These are phyloP conservation scores for Gorsachius magnificus DNA, from an alignment of 2,797 vertebrate genomes.

Conservation along the genomic window DNA sequence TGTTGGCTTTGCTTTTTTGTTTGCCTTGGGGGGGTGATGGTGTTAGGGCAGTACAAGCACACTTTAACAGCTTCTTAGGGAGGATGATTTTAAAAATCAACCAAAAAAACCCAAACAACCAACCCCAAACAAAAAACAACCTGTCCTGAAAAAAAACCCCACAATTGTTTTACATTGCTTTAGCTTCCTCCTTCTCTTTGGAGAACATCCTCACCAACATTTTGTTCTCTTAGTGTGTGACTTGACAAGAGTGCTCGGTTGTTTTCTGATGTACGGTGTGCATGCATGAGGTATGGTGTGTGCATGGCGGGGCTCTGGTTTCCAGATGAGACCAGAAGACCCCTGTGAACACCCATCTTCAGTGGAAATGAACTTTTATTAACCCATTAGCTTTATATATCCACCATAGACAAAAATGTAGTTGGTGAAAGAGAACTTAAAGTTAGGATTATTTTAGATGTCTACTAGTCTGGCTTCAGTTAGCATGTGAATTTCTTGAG, in stretches of 20 bases:
- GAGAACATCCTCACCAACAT: neutral
- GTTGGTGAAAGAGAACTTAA: neutral
- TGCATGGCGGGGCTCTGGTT: neutral
- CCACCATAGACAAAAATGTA: neutral
- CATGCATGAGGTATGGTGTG: neutral
- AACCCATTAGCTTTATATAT: neutral
- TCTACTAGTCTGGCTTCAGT: neutral
- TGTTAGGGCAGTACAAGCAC: neutral
- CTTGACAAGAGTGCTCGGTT: neutral
- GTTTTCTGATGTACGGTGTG: fast-evolving
- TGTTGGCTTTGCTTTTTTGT: neutral
- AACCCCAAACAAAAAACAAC: neutral
- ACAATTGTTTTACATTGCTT: neutral
- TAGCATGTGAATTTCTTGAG: neutral
- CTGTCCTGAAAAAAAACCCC: neutral
- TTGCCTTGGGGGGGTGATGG: no score
- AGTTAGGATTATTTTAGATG: neutral
- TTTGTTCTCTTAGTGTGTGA: neutral
- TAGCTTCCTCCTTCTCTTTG: neutral
- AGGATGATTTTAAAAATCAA: neutral
- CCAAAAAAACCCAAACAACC: neutral
- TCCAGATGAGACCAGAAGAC: neutral
- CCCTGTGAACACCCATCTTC: neutral
- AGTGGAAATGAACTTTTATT: neutral
- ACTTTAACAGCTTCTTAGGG: neutral